These are phyloP conservation scores for Lithosia quadra DNA, from an alignment of 2,888 invertebrate species.

Conservation along the genomic window DNA sequence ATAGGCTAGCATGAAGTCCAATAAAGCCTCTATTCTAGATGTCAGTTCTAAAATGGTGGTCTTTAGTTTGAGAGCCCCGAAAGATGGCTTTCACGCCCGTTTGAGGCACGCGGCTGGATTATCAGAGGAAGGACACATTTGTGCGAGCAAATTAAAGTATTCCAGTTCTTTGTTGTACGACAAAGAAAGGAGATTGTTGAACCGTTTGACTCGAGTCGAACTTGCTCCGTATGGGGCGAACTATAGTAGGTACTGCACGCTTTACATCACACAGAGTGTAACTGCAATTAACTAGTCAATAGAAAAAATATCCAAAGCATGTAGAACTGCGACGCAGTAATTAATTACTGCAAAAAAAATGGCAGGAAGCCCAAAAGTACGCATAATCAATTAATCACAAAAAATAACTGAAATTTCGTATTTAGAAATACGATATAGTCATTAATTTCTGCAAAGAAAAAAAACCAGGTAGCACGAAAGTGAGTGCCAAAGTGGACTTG, in stretches of 20 bases:
- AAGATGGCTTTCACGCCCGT: neutral
- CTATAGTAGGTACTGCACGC: neutral
- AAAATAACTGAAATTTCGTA: neutral
- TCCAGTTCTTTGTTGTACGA: neutral
- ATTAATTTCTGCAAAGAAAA: slow-evolving; percentile 1
- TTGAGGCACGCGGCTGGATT: neutral
- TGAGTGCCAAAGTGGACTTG: neutral
- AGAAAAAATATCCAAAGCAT: neutral
- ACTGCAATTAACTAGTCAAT: neutral
- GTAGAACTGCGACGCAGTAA: too few relatives aligned
- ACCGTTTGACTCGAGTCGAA: neutral
- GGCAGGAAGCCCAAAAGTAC: too few relatives aligned
- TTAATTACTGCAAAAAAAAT: too few relatives aligned
- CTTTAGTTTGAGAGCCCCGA: neutral
- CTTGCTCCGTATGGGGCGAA: neutral
- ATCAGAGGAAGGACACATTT: neutral
- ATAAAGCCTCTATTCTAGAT: neutral
- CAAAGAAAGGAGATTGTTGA: neutral
- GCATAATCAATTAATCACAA: too few relatives aligned
- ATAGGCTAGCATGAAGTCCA: neutral
- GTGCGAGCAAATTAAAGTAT: neutral
- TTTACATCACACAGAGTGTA: neutral
- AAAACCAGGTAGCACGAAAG: neutral
- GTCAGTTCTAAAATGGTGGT: neutral
- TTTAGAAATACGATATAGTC: neutral